A percentile compares a stretch with the other conserved stretches of the same genome.
Conservation (phyloP, 1,140 invertebrate species). For the Thalassaphorura encarpata region DNA sequence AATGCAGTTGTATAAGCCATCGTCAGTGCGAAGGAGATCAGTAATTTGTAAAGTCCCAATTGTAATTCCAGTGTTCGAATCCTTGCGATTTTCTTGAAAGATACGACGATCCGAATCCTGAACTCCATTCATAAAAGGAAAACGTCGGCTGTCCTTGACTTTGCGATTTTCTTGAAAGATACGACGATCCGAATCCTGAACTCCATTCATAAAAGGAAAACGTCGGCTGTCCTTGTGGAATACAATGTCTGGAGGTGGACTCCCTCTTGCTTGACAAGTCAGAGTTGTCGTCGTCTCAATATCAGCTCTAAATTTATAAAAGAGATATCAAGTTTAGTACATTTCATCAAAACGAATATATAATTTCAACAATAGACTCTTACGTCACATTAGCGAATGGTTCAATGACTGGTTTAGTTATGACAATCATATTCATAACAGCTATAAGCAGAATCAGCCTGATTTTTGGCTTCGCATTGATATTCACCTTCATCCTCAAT, state of each 20-base stretch:
- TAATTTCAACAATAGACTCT: no score
- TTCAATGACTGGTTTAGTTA: slow-evolving; percentile 67
- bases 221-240: slow-evolving; percentile 47
- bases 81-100: slow-evolving; percentile 31
- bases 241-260: slow-evolving; percentile 60
- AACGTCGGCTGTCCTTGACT: slow-evolving; percentile 1
- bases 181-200: slow-evolving; percentile 33
- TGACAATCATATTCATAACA: slow-evolving; percentile 49
- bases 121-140: slow-evolving; percentile 4
- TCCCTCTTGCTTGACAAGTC: slow-evolving; percentile 36
- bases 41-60: slow-evolving; percentile 36
- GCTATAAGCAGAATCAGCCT: slow-evolving; percentile 58
- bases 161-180: slow-evolving; percentile 34
- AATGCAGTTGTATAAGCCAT: slow-evolving; percentile 79
- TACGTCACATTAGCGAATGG: slow-evolving; percentile 60
- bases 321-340: no score
- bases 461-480: slow-evolving; percentile 69
- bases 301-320: no score
- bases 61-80: slow-evolving; percentile 13
- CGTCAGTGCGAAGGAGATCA: slow-evolving; percentile 46
- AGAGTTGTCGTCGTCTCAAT: slow-evolving; percentile 31
- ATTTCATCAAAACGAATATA: no score
- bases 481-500: slow-evolving; percentile 68
- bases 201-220: slow-evolving; percentile 30
- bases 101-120: slow-evolving; percentile 34